Evolutionary conservation across 2,113 vertebrate species (phyloP).

Genomic region (Perca schrenkii): DNA sequence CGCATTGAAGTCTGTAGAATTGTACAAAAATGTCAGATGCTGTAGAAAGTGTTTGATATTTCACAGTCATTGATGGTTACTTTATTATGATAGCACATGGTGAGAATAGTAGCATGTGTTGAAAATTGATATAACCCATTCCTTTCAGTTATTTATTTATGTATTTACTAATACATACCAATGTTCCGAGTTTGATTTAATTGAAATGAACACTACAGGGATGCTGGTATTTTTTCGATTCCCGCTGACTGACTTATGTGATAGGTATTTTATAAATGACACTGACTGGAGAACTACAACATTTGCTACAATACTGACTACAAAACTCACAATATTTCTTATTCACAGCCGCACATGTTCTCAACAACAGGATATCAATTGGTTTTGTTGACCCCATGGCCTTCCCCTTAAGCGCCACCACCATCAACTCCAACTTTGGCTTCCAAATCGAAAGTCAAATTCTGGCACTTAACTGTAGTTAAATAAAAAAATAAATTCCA

Average conservation of each 20-base stretch:
- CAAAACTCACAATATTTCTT: neutral
- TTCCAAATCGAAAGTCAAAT: neutral
- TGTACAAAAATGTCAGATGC: slow-evolving; percentile 47
- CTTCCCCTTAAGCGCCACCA: neutral
- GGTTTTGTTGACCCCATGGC: neutral
- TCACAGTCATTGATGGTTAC: slow-evolving; percentile 18
- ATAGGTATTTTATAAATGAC: neutral
- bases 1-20: slow-evolving; percentile 56
- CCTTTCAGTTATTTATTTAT: neutral
- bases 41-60: slow-evolving; percentile 21
- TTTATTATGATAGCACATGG: slow-evolving; percentile 27
- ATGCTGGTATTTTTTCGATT: neutral
- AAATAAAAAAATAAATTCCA: too few species aligned
- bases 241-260: neutral
- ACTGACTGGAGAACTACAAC: neutral
- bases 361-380: neutral
- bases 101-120: neutral
- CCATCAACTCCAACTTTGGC: neutral
- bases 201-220: neutral
- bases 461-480: neutral
- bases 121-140: neutral
- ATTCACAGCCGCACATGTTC: neutral
- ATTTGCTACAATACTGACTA: neutral
- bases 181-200: neutral
- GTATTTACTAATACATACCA: neutral